phyloP scores from a whole-genome alignment of 92 coral and sea anemone species.

The Heliopora coerulea region DNA sequence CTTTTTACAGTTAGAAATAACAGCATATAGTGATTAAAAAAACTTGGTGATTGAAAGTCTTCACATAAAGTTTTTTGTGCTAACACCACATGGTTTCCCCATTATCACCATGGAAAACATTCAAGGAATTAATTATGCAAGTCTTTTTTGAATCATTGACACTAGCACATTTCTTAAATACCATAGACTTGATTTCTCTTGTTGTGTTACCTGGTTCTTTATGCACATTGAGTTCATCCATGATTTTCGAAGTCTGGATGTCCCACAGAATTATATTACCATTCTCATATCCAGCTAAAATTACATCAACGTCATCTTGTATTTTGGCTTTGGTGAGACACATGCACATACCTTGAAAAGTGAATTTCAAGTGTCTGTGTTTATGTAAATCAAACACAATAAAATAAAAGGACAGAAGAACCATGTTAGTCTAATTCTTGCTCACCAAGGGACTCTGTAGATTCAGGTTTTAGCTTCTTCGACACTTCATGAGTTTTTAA shows the following conservation, averaged over 20 bases:
- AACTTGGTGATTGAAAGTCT: too few species aligned
- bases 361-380: background rate
- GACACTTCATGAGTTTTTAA: slow-evolving; percentile 56
- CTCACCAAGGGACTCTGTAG: slow-evolving; percentile 65
- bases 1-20: background rate
- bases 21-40: background rate
- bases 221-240: slow-evolving; percentile 51
- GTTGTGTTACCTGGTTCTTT: slow-evolving; percentile 88
- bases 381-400: background rate
- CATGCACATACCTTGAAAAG: slow-evolving; percentile 88
- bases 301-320: background rate
- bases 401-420: background rate
- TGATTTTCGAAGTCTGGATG: slow-evolving; percentile 53
- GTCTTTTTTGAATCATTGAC: too few species aligned
- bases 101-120: too few species aligned
- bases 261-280: slow-evolving; percentile 83
- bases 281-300: slow-evolving; percentile 81
- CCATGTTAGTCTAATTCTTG: background rate
- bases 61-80: too few species aligned
- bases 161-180: too few species aligned
- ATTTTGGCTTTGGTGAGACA: slow-evolving; percentile 62
- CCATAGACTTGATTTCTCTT: too few species aligned
- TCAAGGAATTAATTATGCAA: too few species aligned
- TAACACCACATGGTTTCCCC: too few species aligned
- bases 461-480: slow-evolving; percentile 54